phyloP scores from a whole-genome alignment of 2,888 invertebrate genomes.

The Ecdyonurus torrentis region DNA sequence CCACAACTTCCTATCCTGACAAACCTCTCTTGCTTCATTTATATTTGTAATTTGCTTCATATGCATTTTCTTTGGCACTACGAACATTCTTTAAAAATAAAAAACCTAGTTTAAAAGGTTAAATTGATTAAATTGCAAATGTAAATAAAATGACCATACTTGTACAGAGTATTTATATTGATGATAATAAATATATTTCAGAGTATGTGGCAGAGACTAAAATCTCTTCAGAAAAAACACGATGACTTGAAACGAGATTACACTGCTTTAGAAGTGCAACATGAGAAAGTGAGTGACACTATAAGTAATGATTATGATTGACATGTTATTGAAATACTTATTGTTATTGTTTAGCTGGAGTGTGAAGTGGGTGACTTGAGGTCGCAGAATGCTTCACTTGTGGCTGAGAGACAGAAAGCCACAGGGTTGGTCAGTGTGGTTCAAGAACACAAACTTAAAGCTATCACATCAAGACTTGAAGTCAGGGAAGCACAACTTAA shows the following conservation, averaged over 20 bases:
- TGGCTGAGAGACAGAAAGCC: conserved; percentile 30
- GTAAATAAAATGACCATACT: too few relatives aligned
- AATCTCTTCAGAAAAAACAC: conserved; percentile 27
- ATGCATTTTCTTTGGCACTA: too few relatives aligned
- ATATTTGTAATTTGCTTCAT: too few relatives aligned
- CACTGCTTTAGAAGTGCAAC: conserved; percentile 55
- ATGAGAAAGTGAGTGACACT: conserved; percentile 44
- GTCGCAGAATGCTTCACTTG: conserved; percentile 46
- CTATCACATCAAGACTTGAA: conserved; percentile 46
- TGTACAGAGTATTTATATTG: too few relatives aligned
- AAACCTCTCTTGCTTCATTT: too few relatives aligned
- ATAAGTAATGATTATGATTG: too few relatives aligned
- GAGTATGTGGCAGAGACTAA: conserved; percentile 29
- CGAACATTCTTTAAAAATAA: too few relatives aligned
- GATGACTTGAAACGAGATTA: conserved; percentile 44
- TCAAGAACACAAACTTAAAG: conserved; percentile 54
- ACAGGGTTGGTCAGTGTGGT: conserved; percentile 65
- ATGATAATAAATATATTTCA: too few relatives aligned
- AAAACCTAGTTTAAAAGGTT: too few relatives aligned
- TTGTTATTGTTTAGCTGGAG: conserved; percentile 27
- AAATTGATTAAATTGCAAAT: too few relatives aligned
- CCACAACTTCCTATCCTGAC: too few relatives aligned
- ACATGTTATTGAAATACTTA: neutral
- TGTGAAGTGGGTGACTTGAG: conserved; percentile 60
- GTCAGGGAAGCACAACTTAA: conserved; percentile 51